Evolutionary conservation across 1,140 invertebrate genomes (phyloP).

Genomic region (Macrostomum lignano): DNA sequence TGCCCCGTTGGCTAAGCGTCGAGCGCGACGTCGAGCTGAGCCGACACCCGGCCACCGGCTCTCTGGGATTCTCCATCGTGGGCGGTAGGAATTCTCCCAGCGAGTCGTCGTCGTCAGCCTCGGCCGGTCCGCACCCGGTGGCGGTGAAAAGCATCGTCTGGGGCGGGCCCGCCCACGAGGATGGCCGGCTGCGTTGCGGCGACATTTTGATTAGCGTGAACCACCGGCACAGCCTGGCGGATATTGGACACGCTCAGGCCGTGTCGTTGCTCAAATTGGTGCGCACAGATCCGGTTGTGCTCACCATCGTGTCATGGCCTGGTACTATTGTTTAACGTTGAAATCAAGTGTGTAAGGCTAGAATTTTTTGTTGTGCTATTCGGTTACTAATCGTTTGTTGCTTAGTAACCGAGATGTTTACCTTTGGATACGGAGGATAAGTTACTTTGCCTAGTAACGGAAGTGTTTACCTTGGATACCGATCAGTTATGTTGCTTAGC

Average conservation of each 20-base stretch:
- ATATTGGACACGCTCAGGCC: slow-evolving; percentile 26
- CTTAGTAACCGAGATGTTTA: no score
- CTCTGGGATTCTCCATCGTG: slow-evolving; percentile 31
- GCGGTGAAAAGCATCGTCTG: slow-evolving; percentile 31
- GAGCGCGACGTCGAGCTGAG: slow-evolving; percentile 28
- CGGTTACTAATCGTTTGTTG: no score
- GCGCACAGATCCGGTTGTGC: no score
- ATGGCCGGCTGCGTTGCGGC: slow-evolving; percentile 29
- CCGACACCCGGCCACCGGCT: slow-evolving; percentile 16
- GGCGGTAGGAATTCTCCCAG: slow-evolving; percentile 29
- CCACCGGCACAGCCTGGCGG: slow-evolving; percentile 26
- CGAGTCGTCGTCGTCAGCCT: no score
- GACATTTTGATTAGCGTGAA: slow-evolving; percentile 31
- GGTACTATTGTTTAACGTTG: no score
- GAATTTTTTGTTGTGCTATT: no score
- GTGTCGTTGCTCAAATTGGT: slow-evolving; percentile 27
- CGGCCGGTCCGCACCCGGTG: slow-evolving; percentile 28
- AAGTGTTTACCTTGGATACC: no score
- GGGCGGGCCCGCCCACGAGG: slow-evolving; percentile 29
- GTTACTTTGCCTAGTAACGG: no score
- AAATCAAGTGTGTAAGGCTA: no score
- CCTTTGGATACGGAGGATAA: no score
- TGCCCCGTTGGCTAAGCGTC: slow-evolving; percentile 29
- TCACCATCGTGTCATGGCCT: no score
- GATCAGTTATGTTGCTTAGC: no score